phyloP scores from a whole-genome alignment of 1,140 invertebrate genomes.

The Drosophila lini region DNA sequence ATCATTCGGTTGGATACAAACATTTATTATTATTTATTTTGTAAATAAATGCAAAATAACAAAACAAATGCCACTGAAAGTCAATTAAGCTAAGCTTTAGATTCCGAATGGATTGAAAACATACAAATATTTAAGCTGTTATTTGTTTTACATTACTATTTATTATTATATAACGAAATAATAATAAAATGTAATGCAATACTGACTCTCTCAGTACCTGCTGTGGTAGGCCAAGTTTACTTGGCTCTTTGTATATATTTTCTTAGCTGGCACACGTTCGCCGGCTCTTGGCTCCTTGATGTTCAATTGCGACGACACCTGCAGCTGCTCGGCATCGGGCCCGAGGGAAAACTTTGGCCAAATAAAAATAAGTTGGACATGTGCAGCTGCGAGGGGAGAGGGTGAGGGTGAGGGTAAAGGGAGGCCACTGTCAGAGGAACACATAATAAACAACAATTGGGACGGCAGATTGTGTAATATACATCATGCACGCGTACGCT shows the following conservation, averaged over 20 bases:
- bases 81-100: neutral
- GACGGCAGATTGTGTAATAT: constrained; percentile 60
- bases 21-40: neutral
- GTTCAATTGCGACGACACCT: constrained; percentile 43
- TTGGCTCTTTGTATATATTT: constrained; percentile 33
- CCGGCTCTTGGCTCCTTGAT: constrained; percentile 7
- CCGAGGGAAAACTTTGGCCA: constrained; percentile 20
- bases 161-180: neutral
- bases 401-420: neutral
- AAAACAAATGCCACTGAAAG: neutral
- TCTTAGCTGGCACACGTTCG: constrained; percentile 35
- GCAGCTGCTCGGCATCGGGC: constrained; percentile 47
- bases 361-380: constrained; percentile 30
- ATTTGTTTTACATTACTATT: neutral
- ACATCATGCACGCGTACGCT: constrained; percentile 5
- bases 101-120: neutral
- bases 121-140: neutral
- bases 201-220: neutral
- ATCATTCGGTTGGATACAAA: neutral
- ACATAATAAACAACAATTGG: constrained; percentile 69
- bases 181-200: neutral
- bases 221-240: neutral
- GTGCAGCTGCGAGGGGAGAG: constrained; percentile 9
- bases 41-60: neutral
- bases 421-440: constrained; percentile 9